Base-by-base conservation (phyloP, 1,140 invertebrate genomes). In the Drosophila bifasciata region DNA sequence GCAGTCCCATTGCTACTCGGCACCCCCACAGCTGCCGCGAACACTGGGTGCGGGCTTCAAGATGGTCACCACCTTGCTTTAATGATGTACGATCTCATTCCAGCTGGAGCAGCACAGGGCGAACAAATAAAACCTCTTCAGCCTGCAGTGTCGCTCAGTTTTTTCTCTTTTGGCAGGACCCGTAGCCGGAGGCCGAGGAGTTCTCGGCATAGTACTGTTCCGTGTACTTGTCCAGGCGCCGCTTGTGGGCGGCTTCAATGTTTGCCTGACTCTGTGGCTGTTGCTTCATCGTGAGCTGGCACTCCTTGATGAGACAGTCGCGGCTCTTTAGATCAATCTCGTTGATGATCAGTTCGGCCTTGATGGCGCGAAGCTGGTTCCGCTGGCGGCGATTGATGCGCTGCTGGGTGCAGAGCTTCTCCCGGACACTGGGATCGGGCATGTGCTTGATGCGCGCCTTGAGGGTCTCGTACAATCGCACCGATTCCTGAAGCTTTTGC, bases 21-120 rank as follows among this genome's bases (percentile, higher is more conserved):
- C 91, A 0, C 90, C 91, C 3, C 66, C 85, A 2, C 77, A 79
- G 25, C 40, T 86, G 5, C 84, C 83, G 5, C 79, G 79, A 15
- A 90, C 75, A 2, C 52, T 90, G 16, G 91, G 90, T 3, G 90
- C 81, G 3, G 88, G 90, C 17, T 91, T 89, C 25, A 91, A 91
- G 41, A 79, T 91, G 39, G 53, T 81, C 43, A 85, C 73, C 48
- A 72, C 67, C 4, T 44, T 85, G 44, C 41, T 90, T 2, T 90
- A 80, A 36, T 21, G 13, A 1, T 3, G 2, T 9, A 17, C 7
- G 7, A n/a, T 32, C n/a, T n/a, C n/a, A n/a, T n/a, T n/a, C 6
- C 16, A 21, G 17, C 13, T 19, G 16, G 9, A 5, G 5, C 19
- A 19, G 11, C 13, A 17, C 19, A 21, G 19, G 19, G 28, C 28